phyloP scores from a whole-genome alignment of 1,140 invertebrate genomes.

The Pogonomyrmex californicus region DNA sequence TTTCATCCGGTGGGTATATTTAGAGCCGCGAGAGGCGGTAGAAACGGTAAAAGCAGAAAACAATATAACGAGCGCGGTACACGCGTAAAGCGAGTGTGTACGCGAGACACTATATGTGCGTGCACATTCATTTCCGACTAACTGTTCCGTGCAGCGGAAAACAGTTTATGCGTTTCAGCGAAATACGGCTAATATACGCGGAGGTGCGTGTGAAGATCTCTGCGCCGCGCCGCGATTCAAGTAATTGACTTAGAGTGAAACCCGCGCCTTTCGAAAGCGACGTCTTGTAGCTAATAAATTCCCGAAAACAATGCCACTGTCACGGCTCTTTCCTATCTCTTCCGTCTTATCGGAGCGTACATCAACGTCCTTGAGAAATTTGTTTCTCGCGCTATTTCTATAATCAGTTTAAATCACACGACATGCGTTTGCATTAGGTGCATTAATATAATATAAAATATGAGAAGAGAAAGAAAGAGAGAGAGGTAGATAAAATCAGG shows the following conservation, averaged over 20 bases:
- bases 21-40: constrained; percentile 11
- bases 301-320: constrained; percentile 71
- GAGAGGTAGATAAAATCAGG: background rate
- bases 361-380: constrained; percentile 52
- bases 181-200: constrained; percentile 30
- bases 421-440: background rate
- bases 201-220: constrained; percentile 71
- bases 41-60: constrained; percentile 47
- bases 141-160: constrained; percentile 38
- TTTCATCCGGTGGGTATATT: constrained; percentile 35
- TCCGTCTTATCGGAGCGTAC: constrained; percentile 3
- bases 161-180: constrained; percentile 65
- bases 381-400: constrained; percentile 4
- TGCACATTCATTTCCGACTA: constrained; percentile 33
- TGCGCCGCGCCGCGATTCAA: constrained; percentile 58
- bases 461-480: background rate
- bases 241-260: constrained; percentile 77
- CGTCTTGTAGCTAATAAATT: constrained; percentile 63
- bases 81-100: background rate
- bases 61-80: constrained; percentile 40
- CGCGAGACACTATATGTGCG: background rate
- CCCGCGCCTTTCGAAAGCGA: constrained; percentile 67
- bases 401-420: background rate
- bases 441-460: background rate
- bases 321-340: constrained; percentile 46